Percentiles rank a stretch among this genome's conserved stretches.
Evolutionary conservation across 2,113 vertebrate genomes (phyloP).

Genomic region (Albula goreensis): DNA sequence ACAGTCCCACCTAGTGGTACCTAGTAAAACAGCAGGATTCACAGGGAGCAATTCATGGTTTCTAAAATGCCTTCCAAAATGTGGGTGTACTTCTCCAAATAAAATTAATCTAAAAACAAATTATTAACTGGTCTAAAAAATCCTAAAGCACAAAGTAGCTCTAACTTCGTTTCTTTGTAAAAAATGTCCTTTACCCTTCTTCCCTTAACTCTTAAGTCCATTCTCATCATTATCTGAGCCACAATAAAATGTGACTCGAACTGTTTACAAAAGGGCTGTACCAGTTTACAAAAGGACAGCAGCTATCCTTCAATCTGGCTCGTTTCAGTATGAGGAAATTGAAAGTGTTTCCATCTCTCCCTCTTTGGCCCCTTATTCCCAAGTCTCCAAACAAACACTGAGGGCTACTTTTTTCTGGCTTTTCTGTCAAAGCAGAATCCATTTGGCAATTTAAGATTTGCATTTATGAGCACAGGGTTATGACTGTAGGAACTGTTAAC

Average conservation of each 20-base stretch:
- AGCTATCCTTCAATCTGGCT: not conserved
- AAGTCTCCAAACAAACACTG: not conserved
- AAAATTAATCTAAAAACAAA: not conserved
- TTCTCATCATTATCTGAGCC: not conserved
- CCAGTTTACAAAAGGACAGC: not conserved
- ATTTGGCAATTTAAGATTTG: slow-evolving; percentile 7
- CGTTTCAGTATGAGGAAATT: not conserved
- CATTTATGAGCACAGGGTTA: not conserved
- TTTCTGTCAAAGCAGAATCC: not conserved
- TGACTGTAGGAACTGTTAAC: not conserved
- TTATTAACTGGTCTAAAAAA: too few species aligned
- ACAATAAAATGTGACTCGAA: not conserved
- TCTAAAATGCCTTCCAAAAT: not conserved
- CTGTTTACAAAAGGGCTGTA: not conserved
- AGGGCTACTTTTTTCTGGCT: not conserved
- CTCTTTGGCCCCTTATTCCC: not conserved
- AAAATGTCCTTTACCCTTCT: not conserved
- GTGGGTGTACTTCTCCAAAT: not conserved
- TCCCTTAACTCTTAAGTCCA: not conserved
- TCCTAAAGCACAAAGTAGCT: not conserved
- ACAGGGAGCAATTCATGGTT: not conserved
- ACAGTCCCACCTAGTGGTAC: not conserved
- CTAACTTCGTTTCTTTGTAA: too few species aligned
- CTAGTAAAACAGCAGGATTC: not conserved
- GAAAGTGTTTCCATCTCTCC: not conserved